These are phyloP conservation scores for Corythucha ciliata DNA, from an alignment of 2,888 invertebrate species.

Conservation along the genomic window DNA sequence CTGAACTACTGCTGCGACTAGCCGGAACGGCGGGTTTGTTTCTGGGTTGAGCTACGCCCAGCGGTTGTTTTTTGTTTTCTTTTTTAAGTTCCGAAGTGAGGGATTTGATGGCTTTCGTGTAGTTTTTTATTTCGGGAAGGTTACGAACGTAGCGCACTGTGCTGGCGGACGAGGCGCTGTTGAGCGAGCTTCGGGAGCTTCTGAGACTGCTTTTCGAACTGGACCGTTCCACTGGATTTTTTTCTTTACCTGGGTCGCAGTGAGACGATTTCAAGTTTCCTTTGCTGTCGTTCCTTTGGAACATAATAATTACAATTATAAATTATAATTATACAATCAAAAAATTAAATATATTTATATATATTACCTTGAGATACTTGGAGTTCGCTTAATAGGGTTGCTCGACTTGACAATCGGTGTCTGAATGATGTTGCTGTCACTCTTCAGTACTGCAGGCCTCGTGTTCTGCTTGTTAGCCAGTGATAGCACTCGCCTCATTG, in stretches of 20 bases:
- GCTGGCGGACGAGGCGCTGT: conserved; percentile 67
- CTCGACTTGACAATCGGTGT: conserved; percentile 23
- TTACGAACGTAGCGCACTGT: conserved; percentile 65
- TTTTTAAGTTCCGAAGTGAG: conserved; percentile 41
- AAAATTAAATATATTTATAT: background rate
- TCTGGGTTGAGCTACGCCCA: conserved; percentile 36
- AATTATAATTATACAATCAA: background rate
- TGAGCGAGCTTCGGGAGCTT: conserved; percentile 73
- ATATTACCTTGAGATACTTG: conserved; percentile 16
- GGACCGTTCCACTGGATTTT: conserved; percentile 46
- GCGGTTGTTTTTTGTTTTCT: conserved; percentile 36
- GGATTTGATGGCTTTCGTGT: conserved; percentile 46
- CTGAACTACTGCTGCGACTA: conserved; percentile 51
- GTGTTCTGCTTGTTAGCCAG: conserved; percentile 30
- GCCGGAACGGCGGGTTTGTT: conserved; percentile 43
- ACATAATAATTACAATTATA: too few relatives aligned
- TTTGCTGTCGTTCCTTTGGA: too few relatives aligned
- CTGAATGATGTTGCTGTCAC: conserved; percentile 27
- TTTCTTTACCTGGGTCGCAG: conserved; percentile 16
- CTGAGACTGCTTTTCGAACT: conserved; percentile 68
- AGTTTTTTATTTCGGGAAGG: conserved; percentile 42
- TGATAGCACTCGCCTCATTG: conserved; percentile 25
- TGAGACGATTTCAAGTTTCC: conserved; percentile 10
- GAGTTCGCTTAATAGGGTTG: conserved; percentile 17
- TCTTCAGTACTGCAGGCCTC: conserved; percentile 27